Percentiles rank a stretch among this genome's conserved stretches.
Evolutionary conservation across 2,888 invertebrate genomes (phyloP).

Genomic region (Drosophila lacicola): DNA sequence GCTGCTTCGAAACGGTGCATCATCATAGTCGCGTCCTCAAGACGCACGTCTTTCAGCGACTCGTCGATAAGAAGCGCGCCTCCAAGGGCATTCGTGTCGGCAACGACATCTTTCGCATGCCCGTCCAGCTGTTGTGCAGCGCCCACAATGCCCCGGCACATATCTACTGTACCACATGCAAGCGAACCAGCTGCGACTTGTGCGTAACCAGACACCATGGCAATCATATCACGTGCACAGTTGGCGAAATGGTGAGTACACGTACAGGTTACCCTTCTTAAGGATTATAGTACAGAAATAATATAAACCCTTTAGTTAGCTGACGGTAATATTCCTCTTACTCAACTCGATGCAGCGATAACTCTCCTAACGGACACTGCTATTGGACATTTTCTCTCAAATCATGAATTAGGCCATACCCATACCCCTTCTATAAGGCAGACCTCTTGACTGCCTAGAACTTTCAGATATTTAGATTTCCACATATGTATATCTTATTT

Average conservation of each 20-base stretch:
- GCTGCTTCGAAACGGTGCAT: conserved; percentile 80
- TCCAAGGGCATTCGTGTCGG: conserved; percentile 33
- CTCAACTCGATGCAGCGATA: no score
- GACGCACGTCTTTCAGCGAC: conserved; percentile 57
- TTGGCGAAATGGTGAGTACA: conserved; percentile 39
- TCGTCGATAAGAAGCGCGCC: conserved; percentile 1
- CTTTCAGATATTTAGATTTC: no score
- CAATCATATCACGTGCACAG: conserved; percentile 41
- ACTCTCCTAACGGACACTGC: no score
- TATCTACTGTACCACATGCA: conserved; percentile 60
- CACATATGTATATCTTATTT: no score
- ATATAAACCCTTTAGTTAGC: no score
- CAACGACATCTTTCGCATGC: conserved; percentile 41
- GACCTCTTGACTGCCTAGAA: no score
- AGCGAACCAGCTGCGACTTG: conserved; percentile 47
- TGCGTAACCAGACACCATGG: conserved; percentile 65
- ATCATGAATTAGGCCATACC: no score
- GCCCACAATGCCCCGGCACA: conserved; percentile 52
- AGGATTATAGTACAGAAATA: no score
- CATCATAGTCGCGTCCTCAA: conserved; percentile 75
- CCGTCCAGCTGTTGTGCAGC: conserved; percentile 53
- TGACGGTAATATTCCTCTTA: no score
- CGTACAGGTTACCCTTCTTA: no score
- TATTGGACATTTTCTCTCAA: no score
- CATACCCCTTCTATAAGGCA: no score